Evolutionary conservation across 2,888 invertebrate genomes (phyloP).

Genomic region (Pyrrhia umbra): DNA sequence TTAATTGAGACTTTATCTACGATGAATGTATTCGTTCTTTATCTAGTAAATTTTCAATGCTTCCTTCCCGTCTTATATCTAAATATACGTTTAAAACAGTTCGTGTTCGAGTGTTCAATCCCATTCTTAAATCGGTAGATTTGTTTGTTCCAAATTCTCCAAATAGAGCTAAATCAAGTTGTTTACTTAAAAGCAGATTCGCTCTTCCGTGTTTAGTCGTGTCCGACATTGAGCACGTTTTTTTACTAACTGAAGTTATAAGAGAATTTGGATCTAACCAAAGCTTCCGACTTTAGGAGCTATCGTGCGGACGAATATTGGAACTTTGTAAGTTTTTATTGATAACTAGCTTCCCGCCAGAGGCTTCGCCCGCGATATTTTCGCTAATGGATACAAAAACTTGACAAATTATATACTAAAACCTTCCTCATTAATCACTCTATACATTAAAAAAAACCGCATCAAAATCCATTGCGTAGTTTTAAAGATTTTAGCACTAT

Average conservation of each 20-base stretch:
- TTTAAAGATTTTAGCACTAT: too few species aligned
- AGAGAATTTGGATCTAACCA: slow-evolving; percentile 9
- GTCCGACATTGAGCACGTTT: slow-evolving; percentile 49
- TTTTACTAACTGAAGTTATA: slow-evolving; percentile 16
- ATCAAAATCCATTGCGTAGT: too few species aligned
- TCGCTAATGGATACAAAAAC: too few species aligned
- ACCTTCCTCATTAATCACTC: too few species aligned
- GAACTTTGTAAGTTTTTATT: too few species aligned
- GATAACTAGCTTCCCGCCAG: too few species aligned
- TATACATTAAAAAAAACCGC: too few species aligned
- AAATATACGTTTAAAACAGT: slow-evolving; percentile 22
- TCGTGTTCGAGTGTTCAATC: slow-evolving; percentile 28
- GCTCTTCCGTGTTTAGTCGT: slow-evolving; percentile 47
- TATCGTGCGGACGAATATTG: neutral
- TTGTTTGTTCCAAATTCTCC: slow-evolving; percentile 50
- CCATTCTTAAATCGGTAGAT: slow-evolving; percentile 25
- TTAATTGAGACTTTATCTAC: slow-evolving; percentile 21
- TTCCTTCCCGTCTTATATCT: slow-evolving; percentile 17
- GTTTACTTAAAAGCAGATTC: slow-evolving; percentile 46
- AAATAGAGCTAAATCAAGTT: slow-evolving; percentile 25
- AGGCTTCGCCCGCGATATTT: too few species aligned
- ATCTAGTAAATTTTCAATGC: slow-evolving; percentile 12
- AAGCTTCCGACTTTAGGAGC: neutral
- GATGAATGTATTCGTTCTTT: slow-evolving; percentile 13
- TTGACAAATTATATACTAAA: too few species aligned